Evolutionary conservation across 2,113 vertebrate genomes (phyloP).

Genomic region (Seriola dumerili): DNA sequence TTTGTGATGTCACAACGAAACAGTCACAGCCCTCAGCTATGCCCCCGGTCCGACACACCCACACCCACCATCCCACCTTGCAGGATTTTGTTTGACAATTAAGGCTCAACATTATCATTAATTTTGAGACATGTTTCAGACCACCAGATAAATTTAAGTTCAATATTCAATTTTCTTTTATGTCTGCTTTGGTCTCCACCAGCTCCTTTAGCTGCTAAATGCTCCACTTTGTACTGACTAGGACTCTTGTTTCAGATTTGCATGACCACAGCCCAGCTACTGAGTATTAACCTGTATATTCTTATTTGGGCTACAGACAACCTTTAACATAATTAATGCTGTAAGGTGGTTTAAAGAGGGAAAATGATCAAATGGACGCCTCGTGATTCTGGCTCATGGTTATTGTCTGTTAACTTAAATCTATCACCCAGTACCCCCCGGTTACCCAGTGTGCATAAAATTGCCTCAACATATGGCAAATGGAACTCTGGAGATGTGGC

Average conservation of each 20-base stretch:
- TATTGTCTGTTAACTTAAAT: constrained; percentile 21
- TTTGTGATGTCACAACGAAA: too few relatives aligned
- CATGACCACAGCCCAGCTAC: too few relatives aligned
- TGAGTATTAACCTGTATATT: too few relatives aligned
- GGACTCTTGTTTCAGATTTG: too few relatives aligned
- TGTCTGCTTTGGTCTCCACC: not conserved
- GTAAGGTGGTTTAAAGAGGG: not conserved
- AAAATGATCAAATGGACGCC: not conserved
- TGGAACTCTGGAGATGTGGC: constrained; percentile 43
- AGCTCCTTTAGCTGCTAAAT: not conserved
- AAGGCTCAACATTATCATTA: too few relatives aligned
- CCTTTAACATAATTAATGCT: not conserved
- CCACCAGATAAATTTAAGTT: not conserved
- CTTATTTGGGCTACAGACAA: too few relatives aligned
- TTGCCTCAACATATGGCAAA: constrained; percentile 47
- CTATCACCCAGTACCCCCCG: constrained; percentile 9
- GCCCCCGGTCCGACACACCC: too few relatives aligned
- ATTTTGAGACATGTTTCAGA: not conserved
- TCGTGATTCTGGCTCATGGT: not conserved
- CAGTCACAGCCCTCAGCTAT: too few relatives aligned
- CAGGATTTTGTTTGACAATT: too few relatives aligned
- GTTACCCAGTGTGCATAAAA: constrained; percentile 39
- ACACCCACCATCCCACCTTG: too few relatives aligned
- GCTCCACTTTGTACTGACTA: not conserved
- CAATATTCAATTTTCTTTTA: not conserved